Base-by-base conservation (phyloP, 2,888 invertebrate species). In the Hirtodrosophila alboralis region DNA sequence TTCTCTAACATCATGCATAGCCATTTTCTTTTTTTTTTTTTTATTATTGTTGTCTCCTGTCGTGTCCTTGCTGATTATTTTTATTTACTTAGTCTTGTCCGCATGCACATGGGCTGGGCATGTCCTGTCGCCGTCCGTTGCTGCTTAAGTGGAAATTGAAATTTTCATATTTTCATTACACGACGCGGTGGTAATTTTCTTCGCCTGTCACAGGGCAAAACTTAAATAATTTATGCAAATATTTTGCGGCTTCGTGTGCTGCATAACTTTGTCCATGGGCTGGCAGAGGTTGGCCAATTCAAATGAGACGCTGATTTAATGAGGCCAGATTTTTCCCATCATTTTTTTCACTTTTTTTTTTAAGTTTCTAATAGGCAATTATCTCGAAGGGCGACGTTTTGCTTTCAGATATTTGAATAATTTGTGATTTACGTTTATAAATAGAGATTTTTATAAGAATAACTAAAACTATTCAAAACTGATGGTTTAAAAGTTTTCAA, bases 101-200 rank as follows among this genome's bases (percentile, higher is more conserved):
- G 12, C 37, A 14, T 33, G 10, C 18, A 37, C 21, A 57, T 37
- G 3, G 71, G 26, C 30, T 31, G 30, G 34, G 33, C 71, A 14
- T 43, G 70, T 63, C 57, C 51, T 37, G 58, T 31, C 57, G 37
- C 23, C 34, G 21, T 12, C 2, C 69, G 44, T 41, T 54, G 54
- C 44, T 54, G 54, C 60, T 54, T 72, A 65, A 79, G 77, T 80
- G 79, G 69, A 79, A 84, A 79, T 86, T 79, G 77, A 79, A 69
- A 80, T 79, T 85, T 73, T 84, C 84, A 77, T 81, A 84, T 84
- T 78, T 78, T 85, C 77, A 66, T 85, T 85, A 76, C 26, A 31
- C 51, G 58, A 10, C 33, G 41, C 37, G n/a, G n/a, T 60, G 58
- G 76, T 71, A 64, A 85, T 81, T 69, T 80, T 58, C 57, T 33